Conservation (phyloP, 2,113 vertebrate genomes). For the Genyomyrus donnyi region DNA sequence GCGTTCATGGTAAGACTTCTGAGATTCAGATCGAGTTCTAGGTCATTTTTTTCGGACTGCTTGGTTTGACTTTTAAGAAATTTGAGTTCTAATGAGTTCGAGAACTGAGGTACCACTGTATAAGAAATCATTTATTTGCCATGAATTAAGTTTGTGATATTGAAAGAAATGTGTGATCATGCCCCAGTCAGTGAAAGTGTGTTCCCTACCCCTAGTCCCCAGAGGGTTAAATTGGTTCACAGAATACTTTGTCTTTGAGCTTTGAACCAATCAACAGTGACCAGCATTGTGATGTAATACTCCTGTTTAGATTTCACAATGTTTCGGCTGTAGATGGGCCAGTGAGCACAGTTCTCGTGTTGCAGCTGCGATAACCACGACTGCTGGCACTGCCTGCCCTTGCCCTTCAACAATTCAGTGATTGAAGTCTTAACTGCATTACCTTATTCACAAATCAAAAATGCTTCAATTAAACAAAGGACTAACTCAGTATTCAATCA, state of each 20-base stretch:
- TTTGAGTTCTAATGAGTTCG: no score
- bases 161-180: no score
- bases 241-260: neutral
- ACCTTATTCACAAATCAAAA: constrained; percentile 5
- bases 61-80: no score
- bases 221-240: neutral
- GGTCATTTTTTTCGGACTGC: no score
- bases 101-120: no score
- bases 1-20: no score
- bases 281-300: neutral
- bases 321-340: neutral
- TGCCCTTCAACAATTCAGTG: constrained; percentile 30
- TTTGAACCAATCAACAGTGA: neutral
- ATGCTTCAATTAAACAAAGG: neutral
- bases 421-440: constrained; percentile 23
- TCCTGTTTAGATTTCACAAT: neutral
- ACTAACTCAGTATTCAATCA: neutral
- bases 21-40: no score
- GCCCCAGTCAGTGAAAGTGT: no score
- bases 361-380: constrained; percentile 26
- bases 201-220: no score
- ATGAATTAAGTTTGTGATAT: no score
- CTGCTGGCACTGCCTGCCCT: constrained; percentile 16
- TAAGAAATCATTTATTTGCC: no score
- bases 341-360: constrained; percentile 12